A percentile compares a stretch with the other conserved stretches of the same genome.
Conservation (phyloP, 2,113 vertebrate genomes). For the Baryphthengus martii region DNA sequence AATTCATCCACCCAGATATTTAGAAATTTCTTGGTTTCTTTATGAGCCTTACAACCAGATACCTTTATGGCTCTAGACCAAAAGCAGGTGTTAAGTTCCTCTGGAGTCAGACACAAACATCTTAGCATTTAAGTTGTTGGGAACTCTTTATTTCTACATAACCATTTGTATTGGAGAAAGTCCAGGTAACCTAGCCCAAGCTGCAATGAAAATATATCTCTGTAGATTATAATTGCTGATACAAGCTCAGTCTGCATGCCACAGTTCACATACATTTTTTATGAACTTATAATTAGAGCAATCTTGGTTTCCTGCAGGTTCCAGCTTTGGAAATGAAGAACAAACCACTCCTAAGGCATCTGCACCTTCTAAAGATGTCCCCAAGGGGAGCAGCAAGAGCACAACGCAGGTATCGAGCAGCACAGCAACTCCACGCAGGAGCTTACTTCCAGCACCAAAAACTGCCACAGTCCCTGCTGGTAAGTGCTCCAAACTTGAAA, state of each 20-base stretch:
- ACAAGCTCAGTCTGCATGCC: neutral
- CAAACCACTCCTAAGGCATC: constrained; percentile 66
- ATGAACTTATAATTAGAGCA: constrained; percentile 59
- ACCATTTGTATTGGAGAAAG: neutral
- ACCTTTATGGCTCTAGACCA: neutral
- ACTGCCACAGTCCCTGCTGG: constrained; percentile 61
- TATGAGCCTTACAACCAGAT: neutral
- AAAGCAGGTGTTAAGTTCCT: neutral
- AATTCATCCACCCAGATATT: neutral
- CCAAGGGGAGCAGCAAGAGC: constrained; percentile 66
- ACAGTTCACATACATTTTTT: constrained; percentile 53
- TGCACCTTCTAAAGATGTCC: constrained; percentile 67
- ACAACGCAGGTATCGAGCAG: constrained; percentile 61
- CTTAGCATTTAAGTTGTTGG: neutral
- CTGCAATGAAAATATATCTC: neutral
- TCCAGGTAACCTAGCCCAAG: neutral
- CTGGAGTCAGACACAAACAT: neutral
- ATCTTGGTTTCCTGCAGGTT: constrained; percentile 73
- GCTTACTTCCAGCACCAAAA: constrained; percentile 81
- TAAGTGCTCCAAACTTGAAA: constrained; percentile 49
- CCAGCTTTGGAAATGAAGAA: constrained; percentile 80
- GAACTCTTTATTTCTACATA: neutral
- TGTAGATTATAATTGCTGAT: neutral
- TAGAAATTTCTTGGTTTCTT: neutral
- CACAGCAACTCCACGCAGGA: constrained; percentile 75